Evolutionary conservation across 2,113 vertebrate species (phyloP), one percentile per base, ranked within the genome.

Genomic region (Tachycineta bicolor): DNA sequence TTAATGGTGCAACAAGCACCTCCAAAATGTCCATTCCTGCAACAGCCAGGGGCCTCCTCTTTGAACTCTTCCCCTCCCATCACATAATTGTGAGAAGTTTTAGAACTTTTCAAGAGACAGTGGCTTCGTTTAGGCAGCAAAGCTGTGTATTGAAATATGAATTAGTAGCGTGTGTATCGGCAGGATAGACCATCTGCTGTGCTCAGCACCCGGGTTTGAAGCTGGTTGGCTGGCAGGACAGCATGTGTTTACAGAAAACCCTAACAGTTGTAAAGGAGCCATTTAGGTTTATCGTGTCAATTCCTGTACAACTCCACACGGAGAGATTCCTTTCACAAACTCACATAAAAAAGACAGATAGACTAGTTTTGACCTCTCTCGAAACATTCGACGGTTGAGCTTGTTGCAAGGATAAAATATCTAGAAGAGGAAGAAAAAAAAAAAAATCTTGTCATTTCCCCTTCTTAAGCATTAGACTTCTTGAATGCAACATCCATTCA

Each of bases 141-240:
- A 87, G 87, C 91, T 96, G 89, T 65, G 93, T 89, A 95, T 92
- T 86, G 94, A 95, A 93, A 96, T 93, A 90, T 89, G 96, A 96
- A 96, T 96, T 96, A 97, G 96, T 81, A 88, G 93, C 3, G 52
- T 96, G 94, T 77, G 95, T 96, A 93, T 96, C 83, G 5, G 86
- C 96, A 94, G 92, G 96, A 81, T 93, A 80, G 96, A 96, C 96
- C 96, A 97, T 96, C 95, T 97, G 96, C 96, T 89, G 71, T 91
- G 92, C 94, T 96, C 89, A 94, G 96, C 95, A 96, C 96, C 90
- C 90, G 88, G 83, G 50, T 94, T 94, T 95, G 96, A 96, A 96
- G 96, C 96, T 95, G 95, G 96, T 95, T 97, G 96, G 96, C 96
- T 96, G 94, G 95, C 95, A 94, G 95, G 95, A 96, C 96, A 96